Evolutionary conservation across 2,797 vertebrate genomes (phyloP).

Genomic region (Syncerus caffer): DNA sequence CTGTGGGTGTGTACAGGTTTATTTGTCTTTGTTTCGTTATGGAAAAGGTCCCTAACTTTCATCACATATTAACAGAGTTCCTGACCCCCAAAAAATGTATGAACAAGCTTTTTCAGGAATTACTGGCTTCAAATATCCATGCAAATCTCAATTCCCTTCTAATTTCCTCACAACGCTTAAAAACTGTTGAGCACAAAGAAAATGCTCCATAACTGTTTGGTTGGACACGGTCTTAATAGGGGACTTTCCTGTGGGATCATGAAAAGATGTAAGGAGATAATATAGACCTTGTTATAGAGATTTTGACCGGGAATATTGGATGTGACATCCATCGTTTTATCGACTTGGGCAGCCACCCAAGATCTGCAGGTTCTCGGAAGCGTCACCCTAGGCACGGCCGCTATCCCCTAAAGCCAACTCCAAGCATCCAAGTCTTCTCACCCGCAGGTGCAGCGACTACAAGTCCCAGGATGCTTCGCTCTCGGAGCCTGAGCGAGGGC

Average conservation of each 20-base stretch:
- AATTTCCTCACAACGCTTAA: neutral
- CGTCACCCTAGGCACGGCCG: neutral
- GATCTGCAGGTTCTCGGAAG: neutral
- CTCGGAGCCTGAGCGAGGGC: neutral
- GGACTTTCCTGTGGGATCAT: neutral
- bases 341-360: neutral
- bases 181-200: neutral
- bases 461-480: slow-evolving; percentile 71
- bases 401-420: neutral
- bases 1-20: neutral
- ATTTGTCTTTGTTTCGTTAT: neutral
- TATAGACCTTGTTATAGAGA: neutral
- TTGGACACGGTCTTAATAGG: neutral
- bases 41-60: neutral
- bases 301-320: neutral
- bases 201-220: neutral
- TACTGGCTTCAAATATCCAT: neutral
- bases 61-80: neutral
- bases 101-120: neutral
- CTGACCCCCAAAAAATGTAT: neutral
- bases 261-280: neutral
- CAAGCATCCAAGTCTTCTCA: neutral
- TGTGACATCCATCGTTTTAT: neutral
- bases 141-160: neutral
- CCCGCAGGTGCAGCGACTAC: slow-evolving; percentile 68